Evolutionary conservation across 2,888 invertebrate species (phyloP).

Genomic region (Drosophila infuscata): DNA sequence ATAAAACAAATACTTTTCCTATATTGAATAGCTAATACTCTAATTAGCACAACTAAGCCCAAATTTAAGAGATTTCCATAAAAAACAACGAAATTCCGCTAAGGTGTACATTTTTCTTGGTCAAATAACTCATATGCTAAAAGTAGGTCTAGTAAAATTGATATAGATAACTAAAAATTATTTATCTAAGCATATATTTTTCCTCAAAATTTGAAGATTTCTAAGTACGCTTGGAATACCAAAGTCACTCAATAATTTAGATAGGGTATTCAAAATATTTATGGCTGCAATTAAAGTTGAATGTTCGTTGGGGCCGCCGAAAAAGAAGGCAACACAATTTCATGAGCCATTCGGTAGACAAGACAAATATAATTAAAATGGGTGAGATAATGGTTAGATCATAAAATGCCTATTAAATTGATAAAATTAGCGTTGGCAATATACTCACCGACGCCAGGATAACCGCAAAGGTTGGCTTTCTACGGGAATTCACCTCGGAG

Average conservation of each 20-base stretch:
- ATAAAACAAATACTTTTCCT: not conserved
- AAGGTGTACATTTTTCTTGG: not conserved
- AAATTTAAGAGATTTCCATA: not conserved
- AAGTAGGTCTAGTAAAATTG: not conserved
- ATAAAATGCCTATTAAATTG: constrained; percentile 52
- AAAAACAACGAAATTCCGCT: not conserved
- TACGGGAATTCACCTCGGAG: constrained; percentile 10
- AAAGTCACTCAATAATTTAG: not conserved
- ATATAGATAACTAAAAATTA: rapidly evolving
- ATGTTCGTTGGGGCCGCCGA: constrained; percentile 50
- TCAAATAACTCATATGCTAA: not conserved
- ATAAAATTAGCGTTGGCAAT: constrained; percentile 37
- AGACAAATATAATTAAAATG: constrained; percentile 67
- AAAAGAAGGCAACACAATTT: constrained; percentile 65
- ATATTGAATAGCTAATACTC: constrained; percentile 26
- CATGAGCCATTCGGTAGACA: constrained; percentile 49
- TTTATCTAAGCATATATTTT: not conserved
- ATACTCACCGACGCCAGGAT: constrained; percentile 8
- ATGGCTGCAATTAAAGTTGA: constrained; percentile 68
- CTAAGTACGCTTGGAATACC: not conserved
- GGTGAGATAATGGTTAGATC: constrained; percentile 35
- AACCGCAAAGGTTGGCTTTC: constrained; percentile 40
- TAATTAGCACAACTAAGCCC: not conserved
- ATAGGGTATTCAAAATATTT: constrained; percentile 54
- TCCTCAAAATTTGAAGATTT: not conserved